A percentile compares a stretch with the other conserved stretches of the same genome.
phyloP scores from a whole-genome alignment of 2,888 invertebrate species.

The Rhodophaea formosa region DNA sequence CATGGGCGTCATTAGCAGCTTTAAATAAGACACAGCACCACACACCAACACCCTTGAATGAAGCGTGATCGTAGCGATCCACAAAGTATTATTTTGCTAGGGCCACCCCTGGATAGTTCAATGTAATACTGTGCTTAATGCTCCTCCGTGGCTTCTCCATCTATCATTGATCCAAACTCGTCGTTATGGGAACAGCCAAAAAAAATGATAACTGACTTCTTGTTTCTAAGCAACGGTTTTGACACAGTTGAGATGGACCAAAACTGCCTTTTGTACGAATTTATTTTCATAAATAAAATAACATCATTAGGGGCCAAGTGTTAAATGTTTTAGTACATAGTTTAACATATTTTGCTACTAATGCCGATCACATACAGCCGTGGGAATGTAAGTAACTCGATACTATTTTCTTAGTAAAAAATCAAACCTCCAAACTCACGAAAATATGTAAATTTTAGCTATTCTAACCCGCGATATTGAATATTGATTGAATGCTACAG shows the following conservation, averaged over 20 bases:
- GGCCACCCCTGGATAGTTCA: too few relatives aligned
- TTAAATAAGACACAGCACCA: too few relatives aligned
- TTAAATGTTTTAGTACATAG: constrained; percentile 43
- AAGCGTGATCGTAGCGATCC: too few relatives aligned
- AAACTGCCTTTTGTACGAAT: constrained; percentile 68
- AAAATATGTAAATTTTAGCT: constrained; percentile 27
- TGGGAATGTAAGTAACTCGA: constrained; percentile 67
- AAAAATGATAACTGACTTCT: constrained; percentile 7
- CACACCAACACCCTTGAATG: too few relatives aligned
- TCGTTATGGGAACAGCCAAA: constrained; percentile 5
- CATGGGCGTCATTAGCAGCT: too few relatives aligned
- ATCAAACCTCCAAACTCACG: too few relatives aligned
- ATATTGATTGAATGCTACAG: constrained; percentile 39
- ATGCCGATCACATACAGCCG: constrained; percentile 73
- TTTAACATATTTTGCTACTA: constrained; percentile 43
- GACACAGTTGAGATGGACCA: constrained; percentile 57
- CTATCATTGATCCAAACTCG: neutral
- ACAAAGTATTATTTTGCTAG: too few relatives aligned
- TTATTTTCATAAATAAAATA: constrained; percentile 54
- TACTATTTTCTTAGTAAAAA: constrained; percentile 4
- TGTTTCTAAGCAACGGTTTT: constrained; percentile 48
- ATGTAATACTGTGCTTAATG: too few relatives aligned
- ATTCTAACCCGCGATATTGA: constrained; percentile 12
- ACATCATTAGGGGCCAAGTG: constrained; percentile 58
- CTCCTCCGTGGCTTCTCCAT: too few relatives aligned